Conservation (phyloP, 2,888 invertebrate species). For the Suillia variegata region DNA sequence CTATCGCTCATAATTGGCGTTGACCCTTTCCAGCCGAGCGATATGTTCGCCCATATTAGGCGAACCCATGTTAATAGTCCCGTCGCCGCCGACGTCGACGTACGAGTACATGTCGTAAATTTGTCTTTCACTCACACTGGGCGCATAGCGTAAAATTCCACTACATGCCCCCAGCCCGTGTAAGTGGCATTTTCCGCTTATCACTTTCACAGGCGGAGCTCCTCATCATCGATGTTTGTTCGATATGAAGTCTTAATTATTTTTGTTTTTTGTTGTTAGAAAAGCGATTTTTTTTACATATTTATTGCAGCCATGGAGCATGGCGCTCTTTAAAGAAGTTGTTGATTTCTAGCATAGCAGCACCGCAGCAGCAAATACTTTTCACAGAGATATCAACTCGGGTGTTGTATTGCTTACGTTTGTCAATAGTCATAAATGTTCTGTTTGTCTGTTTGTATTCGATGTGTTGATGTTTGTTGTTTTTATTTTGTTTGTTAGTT, state of each 20-base stretch:
- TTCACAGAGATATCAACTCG: constrained; percentile 12
- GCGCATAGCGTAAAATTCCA: no score
- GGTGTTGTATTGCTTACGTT: constrained; percentile 1
- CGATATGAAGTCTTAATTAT: no score
- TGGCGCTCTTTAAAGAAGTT: neutral
- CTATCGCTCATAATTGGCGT: constrained; percentile 1
- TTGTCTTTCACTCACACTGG: neutral
- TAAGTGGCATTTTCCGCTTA: neutral
- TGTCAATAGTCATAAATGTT: constrained; percentile 51
- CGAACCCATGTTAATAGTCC: no score
- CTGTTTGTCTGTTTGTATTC: constrained; percentile 50
- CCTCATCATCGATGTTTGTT: no score
- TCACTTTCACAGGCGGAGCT: no score
- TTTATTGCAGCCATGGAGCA: neutral
- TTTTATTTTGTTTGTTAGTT: constrained; percentile 25
- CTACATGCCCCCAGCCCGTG: no score
- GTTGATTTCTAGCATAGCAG: neutral
- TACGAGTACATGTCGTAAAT: neutral
- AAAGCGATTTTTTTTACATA: neutral
- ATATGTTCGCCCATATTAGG: no score
- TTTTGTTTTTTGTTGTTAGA: neutral
- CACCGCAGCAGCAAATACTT: neutral
- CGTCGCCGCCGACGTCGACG: neutral
- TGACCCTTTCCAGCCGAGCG: neutral
- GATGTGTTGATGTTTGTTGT: constrained; percentile 32